These are phyloP conservation scores for Buphagus erythrorhynchus DNA, from an alignment of 2,797 vertebrate genomes.

Conservation along the genomic window DNA sequence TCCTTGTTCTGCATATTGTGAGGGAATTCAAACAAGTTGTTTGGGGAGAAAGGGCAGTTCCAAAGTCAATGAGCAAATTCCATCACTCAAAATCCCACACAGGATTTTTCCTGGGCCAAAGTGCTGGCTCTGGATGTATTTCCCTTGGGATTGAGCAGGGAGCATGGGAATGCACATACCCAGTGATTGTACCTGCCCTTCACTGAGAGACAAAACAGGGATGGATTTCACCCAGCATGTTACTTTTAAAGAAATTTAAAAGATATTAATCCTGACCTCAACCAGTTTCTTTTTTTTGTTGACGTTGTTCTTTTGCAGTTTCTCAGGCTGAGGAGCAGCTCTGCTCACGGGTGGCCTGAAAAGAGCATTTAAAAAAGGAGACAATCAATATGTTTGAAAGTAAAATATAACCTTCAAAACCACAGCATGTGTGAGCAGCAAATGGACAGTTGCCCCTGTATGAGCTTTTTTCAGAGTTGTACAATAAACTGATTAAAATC, in stretches of 20 bases:
- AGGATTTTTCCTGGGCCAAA: not conserved
- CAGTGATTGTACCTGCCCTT: not conserved
- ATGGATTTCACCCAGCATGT: not conserved
- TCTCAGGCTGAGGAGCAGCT: conserved; percentile 92
- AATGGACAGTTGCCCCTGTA: not conserved
- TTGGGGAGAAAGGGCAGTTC: not conserved
- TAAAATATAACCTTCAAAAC: not conserved
- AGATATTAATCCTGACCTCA: conserved; percentile 78
- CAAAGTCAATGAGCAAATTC: not conserved
- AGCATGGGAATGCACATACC: not conserved
- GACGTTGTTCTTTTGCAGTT: conserved; percentile 91
- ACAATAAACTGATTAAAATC: not conserved
- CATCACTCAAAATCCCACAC: fast-evolving
- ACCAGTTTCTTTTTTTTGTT: conserved; percentile 93
- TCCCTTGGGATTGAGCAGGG: not conserved
- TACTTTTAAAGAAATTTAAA: not conserved
- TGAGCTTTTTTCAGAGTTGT: not conserved
- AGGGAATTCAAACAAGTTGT: not conserved
- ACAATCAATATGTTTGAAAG: not conserved
- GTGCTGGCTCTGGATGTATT: not conserved
- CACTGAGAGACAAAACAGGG: not conserved
- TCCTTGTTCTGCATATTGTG: not conserved
- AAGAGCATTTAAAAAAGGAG: not conserved
- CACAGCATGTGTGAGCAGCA: not conserved
- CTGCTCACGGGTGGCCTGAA: conserved; percentile 92